Conservation (phyloP, 2,797 vertebrate genomes). For the Falco rusticolus region DNA sequence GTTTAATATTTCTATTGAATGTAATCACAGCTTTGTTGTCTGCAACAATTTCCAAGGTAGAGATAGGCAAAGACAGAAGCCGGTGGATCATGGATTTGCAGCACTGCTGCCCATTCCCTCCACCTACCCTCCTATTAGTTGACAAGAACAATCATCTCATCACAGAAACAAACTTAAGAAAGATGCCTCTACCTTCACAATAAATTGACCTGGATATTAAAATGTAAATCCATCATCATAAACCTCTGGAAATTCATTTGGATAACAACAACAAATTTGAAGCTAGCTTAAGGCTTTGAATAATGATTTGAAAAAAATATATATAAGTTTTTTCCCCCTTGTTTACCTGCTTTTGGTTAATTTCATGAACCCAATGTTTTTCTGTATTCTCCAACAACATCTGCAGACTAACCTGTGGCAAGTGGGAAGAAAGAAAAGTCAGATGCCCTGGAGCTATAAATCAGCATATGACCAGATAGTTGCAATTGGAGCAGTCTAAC, state of each 20-base stretch:
- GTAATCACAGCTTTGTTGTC: not conserved
- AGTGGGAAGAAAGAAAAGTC: not conserved
- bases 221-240: not conserved
- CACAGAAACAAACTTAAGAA: not conserved
- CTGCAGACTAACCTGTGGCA: not conserved
- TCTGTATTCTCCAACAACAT: not conserved
- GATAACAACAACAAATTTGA: not conserved
- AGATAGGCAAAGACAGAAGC: not conserved
- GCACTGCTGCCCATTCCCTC: not conserved
- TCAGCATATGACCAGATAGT: not conserved
- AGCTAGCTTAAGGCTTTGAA: conserved; percentile 1
- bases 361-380: rapidly evolving
- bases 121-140: not conserved
- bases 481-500: not conserved
- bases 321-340: rapidly evolving
- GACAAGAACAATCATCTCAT: not conserved
- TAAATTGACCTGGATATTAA: conserved; percentile 32
- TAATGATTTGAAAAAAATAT: not conserved
- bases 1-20: conserved; percentile 32
- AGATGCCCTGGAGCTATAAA: not conserved
- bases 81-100: not conserved
- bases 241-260: not conserved
- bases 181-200: not conserved
- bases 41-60: not conserved
- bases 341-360: not conserved